Evolutionary conservation across 2,797 vertebrate genomes (phyloP), one percentile per base, ranked within the genome.

Genomic region (Carapus acus): DNA sequence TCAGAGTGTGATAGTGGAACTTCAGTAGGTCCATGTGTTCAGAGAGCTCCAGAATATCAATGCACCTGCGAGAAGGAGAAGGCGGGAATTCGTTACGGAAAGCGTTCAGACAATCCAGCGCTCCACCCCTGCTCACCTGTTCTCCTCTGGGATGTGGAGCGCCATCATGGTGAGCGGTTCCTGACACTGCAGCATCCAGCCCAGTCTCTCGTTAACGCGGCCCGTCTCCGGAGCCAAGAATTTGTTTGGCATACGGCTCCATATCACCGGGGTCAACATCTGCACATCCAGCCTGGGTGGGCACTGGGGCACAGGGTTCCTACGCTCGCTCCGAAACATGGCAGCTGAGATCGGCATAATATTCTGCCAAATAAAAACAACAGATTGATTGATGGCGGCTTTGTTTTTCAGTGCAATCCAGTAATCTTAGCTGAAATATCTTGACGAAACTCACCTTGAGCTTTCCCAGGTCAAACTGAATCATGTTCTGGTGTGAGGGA

Each of bases 311-410:
- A 92, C 88, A 0, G 93, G 80, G 80, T 97, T 98, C 83, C 84
- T 93, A 49, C 90, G 80, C 77, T 98, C 95, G 1, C 94, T 97
- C 43, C 91, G 83, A 73, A 98, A 98, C 94, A 97, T 96, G 76
- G 95, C 95, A 0, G 94, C 87, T 1, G 95, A 98, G 77, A 98
- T 88, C 0, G 95, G 95, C 94, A 96, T 94, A 67, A 98, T 97
- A 77, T 98, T 98, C 95, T 97, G 41, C 16, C 15, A 21, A 6
- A 29, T 14, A n/a, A 14, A 6, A 19, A 41, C 11, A 47, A 34
- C 23, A 40, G 0, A 36, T 37, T 2, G 5, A 5, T 43, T 11
- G 45, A 15, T 31, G 21, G 46, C 19, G 6, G 42, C 2, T n/a
- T n/a, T n/a, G n/a, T n/a, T n/a, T n/a, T n/a, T n/a, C n/a, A n/a